phyloP scores from a whole-genome alignment of 2,113 vertebrate genomes.

The Dendropsophus ebraccatus region DNA sequence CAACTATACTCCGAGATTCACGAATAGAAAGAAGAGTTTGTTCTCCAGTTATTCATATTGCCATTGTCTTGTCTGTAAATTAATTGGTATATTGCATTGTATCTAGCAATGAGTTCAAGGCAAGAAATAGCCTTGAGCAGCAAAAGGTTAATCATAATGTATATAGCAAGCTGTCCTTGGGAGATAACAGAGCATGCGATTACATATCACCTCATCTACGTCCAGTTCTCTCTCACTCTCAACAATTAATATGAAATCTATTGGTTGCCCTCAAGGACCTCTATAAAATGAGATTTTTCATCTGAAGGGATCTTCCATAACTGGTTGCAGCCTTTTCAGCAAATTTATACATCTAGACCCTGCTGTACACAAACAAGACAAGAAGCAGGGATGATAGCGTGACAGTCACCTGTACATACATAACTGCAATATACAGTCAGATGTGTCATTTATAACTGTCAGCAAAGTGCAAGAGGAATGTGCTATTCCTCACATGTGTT shows the following conservation, averaged over 20 bases:
- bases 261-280: constrained; percentile 13
- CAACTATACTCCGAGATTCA: too few species aligned
- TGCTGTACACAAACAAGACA: constrained; percentile 1
- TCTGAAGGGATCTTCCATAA: constrained; percentile 1
- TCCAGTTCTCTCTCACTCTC: not conserved
- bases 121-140: not conserved
- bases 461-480: not conserved
- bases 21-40: too few species aligned
- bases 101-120: not conserved
- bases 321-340: constrained; percentile 8
- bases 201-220: constrained; percentile 11
- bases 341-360: constrained; percentile 19
- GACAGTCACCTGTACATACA: constrained; percentile 9
- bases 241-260: constrained; percentile 33
- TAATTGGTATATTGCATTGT: not conserved
- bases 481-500: too few species aligned
- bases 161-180: not conserved
- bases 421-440: not conserved
- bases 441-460: constrained; percentile 27
- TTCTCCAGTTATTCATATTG: too few species aligned
- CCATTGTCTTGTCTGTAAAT: not conserved
- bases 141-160: constrained; percentile 31
- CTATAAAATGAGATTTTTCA: constrained; percentile 50
- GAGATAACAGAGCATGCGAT: constrained; percentile 30
- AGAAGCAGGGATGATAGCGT: not conserved